Base-by-base conservation (phyloP, 2,113 vertebrate species). In the Myotis lucifugus region DNA sequence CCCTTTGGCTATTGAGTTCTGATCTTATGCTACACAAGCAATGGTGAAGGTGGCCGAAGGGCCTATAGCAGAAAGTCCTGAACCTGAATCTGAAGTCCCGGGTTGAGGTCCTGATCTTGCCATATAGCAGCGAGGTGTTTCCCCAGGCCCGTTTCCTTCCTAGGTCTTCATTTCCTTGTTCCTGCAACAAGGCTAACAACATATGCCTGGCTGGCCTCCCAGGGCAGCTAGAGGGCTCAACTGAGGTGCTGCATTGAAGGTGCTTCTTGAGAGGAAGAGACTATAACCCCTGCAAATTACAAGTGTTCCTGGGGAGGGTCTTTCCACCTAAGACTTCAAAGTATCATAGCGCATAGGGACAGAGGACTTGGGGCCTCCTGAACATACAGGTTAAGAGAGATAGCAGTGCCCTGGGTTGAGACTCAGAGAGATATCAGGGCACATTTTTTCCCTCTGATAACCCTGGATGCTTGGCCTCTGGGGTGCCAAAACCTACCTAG, bases 401-500 rank as follows among this genome's bases (percentile, higher is more conserved):
- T 0, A 42, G 15, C 50, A 78, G 29, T 10, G n/a, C 50, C 50
- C 73, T 87, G 64, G 21, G 32, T 18, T 46, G 34, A 72, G 74
- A 84, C 18, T 50, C 32, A 64, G 50, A 74, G 21, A 48, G 25
- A 93, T 3, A 66, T 15, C 37, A 34, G 59, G 70, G 37, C 15
- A 42, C 66, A 83, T 32, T 42, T 81, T 46, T 52, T 70, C 6
- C 32, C 64, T 48, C 34, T 76, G 54, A 29, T 54, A 50, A n/a
- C 64, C 59, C 56, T 72, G 54, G 46, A 14, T 34, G 17, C 76
- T 52, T 76, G n/a, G 32, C 23, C 42, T 64, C 25, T 76, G 50
- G 21, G 37, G 42, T 48, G 25, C 15, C 34, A 21, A 15, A 32
- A 94, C 95, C 25, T 79, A 97, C 96, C 96, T 97, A 97, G 95